These are phyloP conservation scores for Cyprinodon variegatus DNA, from an alignment of 2,113 vertebrate genomes.

Conservation along the genomic window DNA sequence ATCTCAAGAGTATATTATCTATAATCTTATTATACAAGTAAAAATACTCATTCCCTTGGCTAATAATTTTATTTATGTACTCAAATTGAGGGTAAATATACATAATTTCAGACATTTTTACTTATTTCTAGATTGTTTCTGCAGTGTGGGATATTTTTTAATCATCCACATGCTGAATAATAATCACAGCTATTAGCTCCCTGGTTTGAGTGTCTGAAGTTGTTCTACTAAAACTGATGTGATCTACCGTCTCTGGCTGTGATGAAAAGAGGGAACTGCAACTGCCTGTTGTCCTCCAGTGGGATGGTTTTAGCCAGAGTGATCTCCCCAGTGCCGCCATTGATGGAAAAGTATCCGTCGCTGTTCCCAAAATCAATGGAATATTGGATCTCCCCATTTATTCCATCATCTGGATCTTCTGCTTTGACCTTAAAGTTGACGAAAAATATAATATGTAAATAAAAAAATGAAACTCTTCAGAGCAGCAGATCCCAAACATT, in stretches of 20 bases:
- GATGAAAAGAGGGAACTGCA: conserved; percentile 77
- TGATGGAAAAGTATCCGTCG: conserved; percentile 74
- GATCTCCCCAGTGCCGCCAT: conserved; percentile 73
- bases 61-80: not conserved
- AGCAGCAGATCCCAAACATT: too few relatives aligned
- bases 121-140: too few relatives aligned
- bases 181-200: not conserved
- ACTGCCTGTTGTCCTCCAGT: conserved; percentile 56
- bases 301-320: conserved; percentile 70
- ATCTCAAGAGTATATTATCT: too few relatives aligned
- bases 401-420: conserved; percentile 74
- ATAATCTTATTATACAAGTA: too few relatives aligned
- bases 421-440: conserved; percentile 73
- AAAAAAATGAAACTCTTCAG: too few relatives aligned
- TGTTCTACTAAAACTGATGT: not conserved
- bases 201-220: too few relatives aligned
- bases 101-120: not conserved
- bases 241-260: conserved; percentile 80
- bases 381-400: conserved; percentile 78
- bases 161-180: not conserved
- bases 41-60: too few relatives aligned
- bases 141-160: not conserved
- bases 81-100: not conserved
- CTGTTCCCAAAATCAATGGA: conserved; percentile 77
- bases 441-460: too few relatives aligned